Base-by-base conservation (phyloP, 1,140 invertebrate genomes). In the Drosophila parabipectinata region DNA sequence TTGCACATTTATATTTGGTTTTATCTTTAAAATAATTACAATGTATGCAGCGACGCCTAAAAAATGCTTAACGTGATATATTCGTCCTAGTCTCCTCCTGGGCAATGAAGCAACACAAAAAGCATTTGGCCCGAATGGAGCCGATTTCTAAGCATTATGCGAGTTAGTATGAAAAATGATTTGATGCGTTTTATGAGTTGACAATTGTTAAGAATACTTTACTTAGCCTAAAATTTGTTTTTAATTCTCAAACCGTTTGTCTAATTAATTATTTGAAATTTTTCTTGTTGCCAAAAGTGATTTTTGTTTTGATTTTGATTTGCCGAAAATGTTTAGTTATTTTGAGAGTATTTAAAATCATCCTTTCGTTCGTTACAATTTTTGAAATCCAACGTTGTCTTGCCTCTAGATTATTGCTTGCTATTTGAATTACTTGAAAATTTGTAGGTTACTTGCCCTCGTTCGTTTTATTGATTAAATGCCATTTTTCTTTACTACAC, bases 341-440 rank as follows among this genome's bases (percentile, higher is more conserved):
- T 50, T 59, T 21, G 66, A 76, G 55, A 48, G 59, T 64, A 67
- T 37, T 66, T 78, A 61, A 62, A 67, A 66, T 79, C 39, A 62
- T 44, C 44, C 26, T 50, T 58, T 52, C 14, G 9, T 63, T 75
- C 51, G 53, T 55, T 68, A 71, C 48, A 63, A 47, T 61, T 72
- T 75, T 47, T 77, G 64, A 80, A 78, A 80, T 81, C 61, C 77
- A 85, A 85, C 51, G 61, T 63, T 80, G 44, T 55, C 14, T 48
- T 55, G 54, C 9, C 73, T 48, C 15, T 68, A 63, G 48, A 57
- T 54, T 80, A 62, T 76, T 80, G 52, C 62, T 81, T 56, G 73
- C 75, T 88, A 77, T 79, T 72, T 77, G 67, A 77, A 77, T 88
- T 88, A 88, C 75, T 83, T 77, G 75, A 88, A 87, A 87, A 87